phyloP scores from a whole-genome alignment of 2,797 vertebrate genomes.

The Pseudochirops corinnae region DNA sequence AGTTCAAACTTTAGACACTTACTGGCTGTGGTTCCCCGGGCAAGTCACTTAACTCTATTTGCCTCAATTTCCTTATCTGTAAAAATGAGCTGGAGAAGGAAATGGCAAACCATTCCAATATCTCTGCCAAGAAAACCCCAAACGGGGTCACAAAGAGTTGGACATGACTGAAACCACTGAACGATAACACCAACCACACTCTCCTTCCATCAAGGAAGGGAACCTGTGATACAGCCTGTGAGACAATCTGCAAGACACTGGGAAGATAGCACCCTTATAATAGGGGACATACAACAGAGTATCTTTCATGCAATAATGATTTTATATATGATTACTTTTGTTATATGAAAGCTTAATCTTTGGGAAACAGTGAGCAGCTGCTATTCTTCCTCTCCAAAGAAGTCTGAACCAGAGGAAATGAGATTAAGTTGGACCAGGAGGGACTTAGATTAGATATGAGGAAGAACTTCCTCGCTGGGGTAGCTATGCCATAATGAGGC shows the following conservation, averaged over 20 bases:
- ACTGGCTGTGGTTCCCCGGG: not conserved
- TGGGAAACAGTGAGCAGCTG: not conserved
- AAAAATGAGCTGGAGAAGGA: not conserved
- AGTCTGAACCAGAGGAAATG: constrained; percentile 46
- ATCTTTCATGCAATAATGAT: not conserved
- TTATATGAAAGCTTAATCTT: not conserved
- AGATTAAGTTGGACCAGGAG: constrained; percentile 48
- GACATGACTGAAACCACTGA: not conserved
- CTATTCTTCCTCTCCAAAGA: constrained; percentile 21
- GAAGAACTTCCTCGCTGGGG: constrained; percentile 66
- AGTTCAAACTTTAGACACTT: not conserved
- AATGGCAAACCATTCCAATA: not conserved
- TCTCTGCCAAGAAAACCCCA: not conserved
- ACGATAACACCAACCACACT: not conserved
- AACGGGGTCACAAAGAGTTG: not conserved
- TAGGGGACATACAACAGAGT: not conserved
- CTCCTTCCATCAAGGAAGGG: not conserved
- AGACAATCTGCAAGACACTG: not conserved
- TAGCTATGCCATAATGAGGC: not conserved
- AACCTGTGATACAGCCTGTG: not conserved
- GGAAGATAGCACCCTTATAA: not conserved
- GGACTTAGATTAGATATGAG: constrained; percentile 62
- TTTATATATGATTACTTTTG: not conserved
- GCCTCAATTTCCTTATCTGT: constrained; percentile 20
- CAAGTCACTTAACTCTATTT: not conserved